Evolutionary conservation across 2,797 vertebrate genomes (phyloP), one percentile per base, ranked within the genome.

Genomic region (Phoebastria nigripes): DNA sequence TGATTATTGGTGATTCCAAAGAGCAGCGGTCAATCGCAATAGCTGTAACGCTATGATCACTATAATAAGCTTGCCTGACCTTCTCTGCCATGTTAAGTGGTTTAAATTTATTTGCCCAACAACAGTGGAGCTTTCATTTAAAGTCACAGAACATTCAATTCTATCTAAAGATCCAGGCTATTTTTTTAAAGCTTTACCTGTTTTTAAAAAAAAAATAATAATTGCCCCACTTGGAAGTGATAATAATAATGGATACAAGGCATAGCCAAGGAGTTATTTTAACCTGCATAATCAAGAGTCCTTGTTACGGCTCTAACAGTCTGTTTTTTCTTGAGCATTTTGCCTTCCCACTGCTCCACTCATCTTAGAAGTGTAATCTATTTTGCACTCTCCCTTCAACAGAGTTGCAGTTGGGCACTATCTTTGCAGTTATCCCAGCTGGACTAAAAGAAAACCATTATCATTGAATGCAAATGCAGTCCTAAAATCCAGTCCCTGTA

Each of bases 101-200:
- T 98, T 98, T 98, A 98, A 98, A 98, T 98, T 98, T 98, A 98
- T 98, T 98, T 98, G 98, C 98, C 97, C 98, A 98, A 98, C 98
- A 98, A 98, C 97, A 98, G 96, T 96, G 96, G 97, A 98, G 98
- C 98, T 98, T 98, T 98, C 98, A 98, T 98, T 98, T 98, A 98
- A 98, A 98, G 98, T 98, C 98, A 98, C 98, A 98, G 98, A 98
- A 98, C 98, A 98, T 98, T 97, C 98, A 96, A 97, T 98, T 98
- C 97, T 95, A 96, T 85, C 97, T 97, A 97, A 97, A 98, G 97
- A 98, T 89, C 94, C 84, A 83, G 81, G 87, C 37, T 96, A 78
- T 91, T 97, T 96, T 96, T 96, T 58, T 42, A 46, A 82, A 78
- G 28, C 24, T 81, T 83, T 79, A 33, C 37, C 12, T 41, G 22